A percentile compares a stretch with the other conserved stretches of the same genome.
Evolutionary conservation across 2,888 invertebrate genomes (phyloP).

Genomic region (Lucinisca nassula): DNA sequence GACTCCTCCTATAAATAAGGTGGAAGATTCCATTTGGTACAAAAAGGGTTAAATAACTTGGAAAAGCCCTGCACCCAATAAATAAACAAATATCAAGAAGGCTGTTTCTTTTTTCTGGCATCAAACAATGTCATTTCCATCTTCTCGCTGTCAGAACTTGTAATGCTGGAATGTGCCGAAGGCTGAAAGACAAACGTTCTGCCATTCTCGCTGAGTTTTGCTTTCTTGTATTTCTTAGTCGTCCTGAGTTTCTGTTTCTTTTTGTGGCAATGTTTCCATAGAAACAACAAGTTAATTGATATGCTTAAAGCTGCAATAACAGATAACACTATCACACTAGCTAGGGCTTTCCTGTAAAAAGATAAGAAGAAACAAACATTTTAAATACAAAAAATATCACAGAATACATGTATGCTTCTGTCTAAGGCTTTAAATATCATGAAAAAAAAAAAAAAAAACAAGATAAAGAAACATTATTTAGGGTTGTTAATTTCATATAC

Average conservation of each 20-base stretch:
- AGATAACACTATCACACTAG: constrained; percentile 66
- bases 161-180: constrained; percentile 49
- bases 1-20: too few species aligned
- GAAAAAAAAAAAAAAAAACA: too few species aligned
- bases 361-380: constrained; percentile 7
- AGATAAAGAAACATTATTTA: too few species aligned
- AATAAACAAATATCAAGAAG: background rate
- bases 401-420: too few species aligned
- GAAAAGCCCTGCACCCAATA: background rate
- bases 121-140: constrained; percentile 38
- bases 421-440: too few species aligned
- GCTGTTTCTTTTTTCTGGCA: background rate
- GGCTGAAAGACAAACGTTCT: constrained; percentile 43
- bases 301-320: constrained; percentile 73
- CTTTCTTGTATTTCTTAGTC: constrained; percentile 41
- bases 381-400: too few species aligned
- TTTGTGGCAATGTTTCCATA: constrained; percentile 69
- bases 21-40: too few species aligned
- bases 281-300: constrained; percentile 72
- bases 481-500: too few species aligned
- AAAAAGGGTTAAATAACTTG: too few species aligned
- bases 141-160: constrained; percentile 48
- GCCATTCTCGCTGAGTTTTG: constrained; percentile 38
- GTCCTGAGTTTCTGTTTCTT: constrained; percentile 24
- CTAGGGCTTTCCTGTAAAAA: constrained; percentile 72